Percentiles rank a stretch among this genome's conserved stretches.
phyloP scores from a whole-genome alignment of 2,113 vertebrate species.

The Cavia porcellus region DNA sequence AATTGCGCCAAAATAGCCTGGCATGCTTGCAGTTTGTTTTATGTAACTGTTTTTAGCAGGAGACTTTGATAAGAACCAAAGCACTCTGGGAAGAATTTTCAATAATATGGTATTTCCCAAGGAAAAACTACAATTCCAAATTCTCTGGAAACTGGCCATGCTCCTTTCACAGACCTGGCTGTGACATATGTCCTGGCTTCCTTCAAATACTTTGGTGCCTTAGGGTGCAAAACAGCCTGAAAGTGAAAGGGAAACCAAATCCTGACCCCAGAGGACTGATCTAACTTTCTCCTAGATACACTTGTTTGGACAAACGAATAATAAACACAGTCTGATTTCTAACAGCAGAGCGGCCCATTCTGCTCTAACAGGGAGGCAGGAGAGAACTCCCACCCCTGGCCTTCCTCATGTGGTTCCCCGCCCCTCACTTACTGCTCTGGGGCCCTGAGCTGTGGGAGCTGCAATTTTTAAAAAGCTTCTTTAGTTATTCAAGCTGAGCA shows the following conservation, averaged over 20 bases:
- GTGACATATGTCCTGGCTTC: not conserved
- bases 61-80: constrained; percentile 34
- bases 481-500: constrained; percentile 80
- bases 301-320: not conserved
- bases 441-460: constrained; percentile 56
- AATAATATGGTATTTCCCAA: constrained; percentile 25
- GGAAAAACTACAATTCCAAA: constrained; percentile 34
- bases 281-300: not conserved
- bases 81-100: not conserved
- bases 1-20: constrained; percentile 14
- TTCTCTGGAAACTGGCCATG: not conserved
- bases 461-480: constrained; percentile 61
- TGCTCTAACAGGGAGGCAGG: not conserved
- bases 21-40: constrained; percentile 10
- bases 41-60: not conserved
- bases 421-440: not conserved
- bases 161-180: not conserved
- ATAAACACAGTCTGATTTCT: not conserved
- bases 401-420: not conserved
- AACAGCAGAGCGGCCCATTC: not conserved
- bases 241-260: not conserved
- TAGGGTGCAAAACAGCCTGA: not conserved
- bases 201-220: not conserved
- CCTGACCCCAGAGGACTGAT: not conserved
- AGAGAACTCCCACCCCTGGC: not conserved